phyloP scores from a whole-genome alignment of 2,797 vertebrate species.

The Heterohyrax brucei region DNA sequence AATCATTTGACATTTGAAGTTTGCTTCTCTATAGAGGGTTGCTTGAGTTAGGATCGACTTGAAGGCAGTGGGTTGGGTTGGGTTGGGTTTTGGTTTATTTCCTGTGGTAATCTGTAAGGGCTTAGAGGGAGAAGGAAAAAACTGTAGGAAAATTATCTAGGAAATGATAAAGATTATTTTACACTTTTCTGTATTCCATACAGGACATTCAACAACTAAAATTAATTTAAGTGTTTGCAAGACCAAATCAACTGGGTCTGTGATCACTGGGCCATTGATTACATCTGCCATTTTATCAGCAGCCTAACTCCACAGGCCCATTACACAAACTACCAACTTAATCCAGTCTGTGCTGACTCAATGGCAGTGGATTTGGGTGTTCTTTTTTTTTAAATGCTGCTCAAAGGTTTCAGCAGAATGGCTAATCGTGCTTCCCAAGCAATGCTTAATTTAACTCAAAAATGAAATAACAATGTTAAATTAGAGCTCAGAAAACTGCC shows the following conservation, averaged over 20 bases:
- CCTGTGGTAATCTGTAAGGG: background rate
- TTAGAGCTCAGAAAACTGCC: background rate
- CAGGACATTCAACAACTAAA: constrained; percentile 20
- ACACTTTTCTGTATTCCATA: background rate
- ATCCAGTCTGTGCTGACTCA: background rate
- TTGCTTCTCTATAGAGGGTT: too few relatives aligned
- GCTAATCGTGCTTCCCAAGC: background rate
- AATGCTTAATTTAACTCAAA: constrained; percentile 52
- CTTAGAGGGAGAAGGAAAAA: background rate
- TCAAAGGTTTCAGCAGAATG: background rate
- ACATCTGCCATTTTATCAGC: background rate
- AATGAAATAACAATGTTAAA: background rate
- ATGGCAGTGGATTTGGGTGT: background rate
- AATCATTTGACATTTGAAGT: background rate
- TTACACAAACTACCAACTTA: background rate
- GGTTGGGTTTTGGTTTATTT: background rate
- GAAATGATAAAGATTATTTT: background rate
- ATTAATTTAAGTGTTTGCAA: background rate
- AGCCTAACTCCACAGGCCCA: background rate
- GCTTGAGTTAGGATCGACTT: too few relatives aligned
- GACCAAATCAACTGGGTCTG: background rate
- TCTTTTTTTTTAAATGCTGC: too few relatives aligned
- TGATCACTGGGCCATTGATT: background rate
- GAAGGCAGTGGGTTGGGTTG: too few relatives aligned
- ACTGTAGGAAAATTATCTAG: background rate